phyloP scores from a whole-genome alignment of 2,888 invertebrate genomes.

The Agapetus fuscipes region DNA sequence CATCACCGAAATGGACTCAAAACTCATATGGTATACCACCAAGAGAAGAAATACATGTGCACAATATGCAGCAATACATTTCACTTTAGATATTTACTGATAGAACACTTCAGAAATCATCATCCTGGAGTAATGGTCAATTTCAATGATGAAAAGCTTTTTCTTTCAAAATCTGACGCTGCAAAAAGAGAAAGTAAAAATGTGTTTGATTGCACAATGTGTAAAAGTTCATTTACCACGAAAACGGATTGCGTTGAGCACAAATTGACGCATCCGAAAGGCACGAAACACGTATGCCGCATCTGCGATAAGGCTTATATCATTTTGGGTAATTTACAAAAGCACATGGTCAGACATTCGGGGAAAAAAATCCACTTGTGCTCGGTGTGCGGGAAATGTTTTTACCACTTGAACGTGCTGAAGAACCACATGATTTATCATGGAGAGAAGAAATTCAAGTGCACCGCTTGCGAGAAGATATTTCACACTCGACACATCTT shows the following conservation, averaged over 20 bases:
- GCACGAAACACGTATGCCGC: slow-evolving; percentile 11
- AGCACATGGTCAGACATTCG: slow-evolving; percentile 13
- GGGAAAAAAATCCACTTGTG: slow-evolving; percentile 16
- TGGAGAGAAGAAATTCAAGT: slow-evolving; percentile 13
- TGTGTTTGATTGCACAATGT: slow-evolving; percentile 17
- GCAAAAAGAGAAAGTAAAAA: neutral
- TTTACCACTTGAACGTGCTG: slow-evolving; percentile 14
- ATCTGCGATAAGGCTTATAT: slow-evolving; percentile 13
- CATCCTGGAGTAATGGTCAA: slow-evolving; percentile 5
- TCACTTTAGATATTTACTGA: slow-evolving; percentile 6
- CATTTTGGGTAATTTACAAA: slow-evolving; percentile 13
- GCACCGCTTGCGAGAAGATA: slow-evolving; percentile 15
- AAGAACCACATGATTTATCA: slow-evolving; percentile 19
- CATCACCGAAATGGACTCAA: slow-evolving; percentile 8
- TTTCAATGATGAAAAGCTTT: neutral
- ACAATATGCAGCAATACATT: slow-evolving; percentile 10
- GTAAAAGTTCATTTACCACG: slow-evolving; percentile 8
- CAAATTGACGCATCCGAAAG: slow-evolving; percentile 14
- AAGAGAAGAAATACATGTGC: slow-evolving; percentile 6
- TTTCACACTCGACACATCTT: slow-evolving; percentile 15
- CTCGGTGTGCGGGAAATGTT: slow-evolving; percentile 16
- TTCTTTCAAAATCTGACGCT: neutral
- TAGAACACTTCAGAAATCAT: slow-evolving; percentile 10
- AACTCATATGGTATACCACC: slow-evolving; percentile 12
- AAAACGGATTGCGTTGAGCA: slow-evolving; percentile 8